Percentiles rank a stretch among this genome's conserved stretches.
Evolutionary conservation across 30 jellyfish, hydroid and myxozoan species (phyloP).

Genomic region (Calvadosia cruxmelitensis): DNA sequence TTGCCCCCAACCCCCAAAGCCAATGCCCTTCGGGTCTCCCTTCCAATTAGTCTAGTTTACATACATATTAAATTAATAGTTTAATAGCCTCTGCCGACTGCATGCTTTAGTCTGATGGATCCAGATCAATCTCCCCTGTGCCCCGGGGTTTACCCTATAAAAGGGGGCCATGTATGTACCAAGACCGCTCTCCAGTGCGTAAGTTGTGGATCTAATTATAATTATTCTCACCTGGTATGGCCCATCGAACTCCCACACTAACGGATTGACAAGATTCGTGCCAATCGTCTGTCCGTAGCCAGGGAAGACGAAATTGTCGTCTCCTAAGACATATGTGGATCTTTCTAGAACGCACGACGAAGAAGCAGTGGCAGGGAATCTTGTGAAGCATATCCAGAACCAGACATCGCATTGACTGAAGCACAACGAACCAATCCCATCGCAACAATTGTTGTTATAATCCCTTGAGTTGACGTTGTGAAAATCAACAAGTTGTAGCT

Average conservation of each 20-base stretch:
- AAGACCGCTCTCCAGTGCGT: too few relatives aligned
- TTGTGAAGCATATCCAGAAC: constrained; percentile 61
- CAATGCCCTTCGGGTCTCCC: too few relatives aligned
- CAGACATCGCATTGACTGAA: constrained; percentile 57
- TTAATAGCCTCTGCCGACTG: too few relatives aligned
- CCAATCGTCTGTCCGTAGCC: constrained; percentile 52
- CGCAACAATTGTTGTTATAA: constrained; percentile 61
- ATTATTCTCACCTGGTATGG: constrained; percentile 33
- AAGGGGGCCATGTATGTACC: too few relatives aligned
- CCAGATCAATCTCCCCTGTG: too few relatives aligned
- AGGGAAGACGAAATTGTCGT: constrained; percentile 32
- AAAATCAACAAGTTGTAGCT: constrained; percentile 16
- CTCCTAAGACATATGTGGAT: constrained; percentile 28
- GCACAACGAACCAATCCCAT: constrained; percentile 19
- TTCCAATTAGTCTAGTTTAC: too few relatives aligned
- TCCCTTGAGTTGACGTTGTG: constrained; percentile 26
- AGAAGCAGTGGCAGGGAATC: constrained; percentile 27
- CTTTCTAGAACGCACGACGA: constrained; percentile 18
- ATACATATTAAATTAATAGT: too few relatives aligned
- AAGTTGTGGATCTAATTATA: background rate
- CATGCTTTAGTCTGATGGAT: too few relatives aligned
- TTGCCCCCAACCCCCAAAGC: too few relatives aligned
- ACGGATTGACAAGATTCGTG: constrained; percentile 30
- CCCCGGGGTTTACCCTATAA: too few relatives aligned
- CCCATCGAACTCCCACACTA: constrained; percentile 7